Conservation (phyloP, 1,140 invertebrate species). For the Drosophila leontia region DNA sequence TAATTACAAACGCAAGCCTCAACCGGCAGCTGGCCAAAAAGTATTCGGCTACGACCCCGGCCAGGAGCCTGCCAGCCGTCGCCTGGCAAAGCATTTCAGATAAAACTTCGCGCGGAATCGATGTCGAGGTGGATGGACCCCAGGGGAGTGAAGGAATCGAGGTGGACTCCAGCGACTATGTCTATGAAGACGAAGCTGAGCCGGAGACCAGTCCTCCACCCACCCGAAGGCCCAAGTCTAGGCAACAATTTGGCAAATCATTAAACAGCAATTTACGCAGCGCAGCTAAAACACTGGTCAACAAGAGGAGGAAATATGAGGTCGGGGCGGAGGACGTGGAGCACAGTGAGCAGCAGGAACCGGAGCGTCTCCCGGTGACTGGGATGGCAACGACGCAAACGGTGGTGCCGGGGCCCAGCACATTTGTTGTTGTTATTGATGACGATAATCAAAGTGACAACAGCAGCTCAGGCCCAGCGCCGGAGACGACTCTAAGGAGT, state of each 20-base stretch:
- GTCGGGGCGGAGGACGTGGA: conserved; percentile 8
- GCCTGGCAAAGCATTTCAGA: conserved; percentile 49
- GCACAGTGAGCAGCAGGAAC: conserved; percentile 14
- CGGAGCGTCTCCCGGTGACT: conserved; percentile 22
- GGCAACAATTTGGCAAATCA: conserved; percentile 82
- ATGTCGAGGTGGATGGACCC: conserved; percentile 58
- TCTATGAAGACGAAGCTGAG: conserved; percentile 57
- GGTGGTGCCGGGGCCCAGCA: conserved; percentile 51
- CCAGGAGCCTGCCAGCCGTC: conserved; percentile 7
- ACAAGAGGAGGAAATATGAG: conserved; percentile 37
- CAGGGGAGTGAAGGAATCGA: conserved; percentile 10
- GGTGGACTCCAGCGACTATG: conserved; percentile 57
- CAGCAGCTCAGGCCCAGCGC: conserved; percentile 41
- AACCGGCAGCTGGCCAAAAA: conserved; percentile 22
- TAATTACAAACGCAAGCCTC: conserved; percentile 73
- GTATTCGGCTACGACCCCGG: conserved; percentile 21
- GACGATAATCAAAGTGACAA: conserved; percentile 83
- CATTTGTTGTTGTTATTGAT: conserved; percentile 75
- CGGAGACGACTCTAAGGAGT: conserved; percentile 37
- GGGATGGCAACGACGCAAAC: conserved; percentile 28
- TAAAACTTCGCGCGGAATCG: conserved; percentile 74
- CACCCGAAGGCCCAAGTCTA: conserved; percentile 23
- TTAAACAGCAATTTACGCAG: conserved; percentile 80
- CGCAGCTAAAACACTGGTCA: conserved; percentile 67
- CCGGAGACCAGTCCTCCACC: conserved; percentile 4